These are phyloP conservation scores for Champsocephalus gunnari DNA, from an alignment of 2,797 vertebrate genomes.

Conservation along the genomic window DNA sequence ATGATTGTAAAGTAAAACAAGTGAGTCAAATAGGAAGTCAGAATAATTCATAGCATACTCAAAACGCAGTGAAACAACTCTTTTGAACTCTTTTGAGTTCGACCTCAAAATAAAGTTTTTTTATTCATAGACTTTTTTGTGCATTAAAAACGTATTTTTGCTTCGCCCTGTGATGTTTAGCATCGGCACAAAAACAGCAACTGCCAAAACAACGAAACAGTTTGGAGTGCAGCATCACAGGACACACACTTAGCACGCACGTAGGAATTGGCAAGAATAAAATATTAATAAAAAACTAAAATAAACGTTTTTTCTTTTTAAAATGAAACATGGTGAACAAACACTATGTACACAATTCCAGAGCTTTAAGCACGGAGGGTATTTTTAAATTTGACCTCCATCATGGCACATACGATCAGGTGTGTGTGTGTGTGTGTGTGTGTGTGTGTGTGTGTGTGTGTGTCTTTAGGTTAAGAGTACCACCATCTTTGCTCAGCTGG, in stretches of 20 bases:
- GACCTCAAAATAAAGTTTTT: constrained; percentile 31
- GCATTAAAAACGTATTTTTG: constrained; percentile 43
- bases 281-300: constrained; percentile 58
- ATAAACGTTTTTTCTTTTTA: constrained; percentile 24
- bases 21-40: constrained; percentile 27
- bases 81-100: background rate
- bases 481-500: constrained; percentile 62
- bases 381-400: constrained; percentile 41
- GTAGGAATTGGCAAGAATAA: constrained; percentile 45
- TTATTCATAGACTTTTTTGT: constrained; percentile 12
- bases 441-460: constrained; percentile 21
- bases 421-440: constrained; percentile 30
- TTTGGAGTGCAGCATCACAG: constrained; percentile 68
- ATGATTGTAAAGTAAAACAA: background rate
- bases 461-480: constrained; percentile 39
- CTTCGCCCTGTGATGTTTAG: constrained; percentile 50
- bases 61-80: constrained; percentile 41
- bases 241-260: constrained; percentile 67
- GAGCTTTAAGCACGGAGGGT: constrained; percentile 71
- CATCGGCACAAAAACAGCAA: constrained; percentile 61
- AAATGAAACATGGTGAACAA: constrained; percentile 58
- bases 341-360: constrained; percentile 80
- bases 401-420: constrained; percentile 51
- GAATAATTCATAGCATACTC: constrained; percentile 15
- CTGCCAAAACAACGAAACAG: constrained; percentile 60